Percentiles rank a stretch among this genome's conserved stretches.
Conservation (phyloP, 2,888 invertebrate genomes). For the Xiphydria camelus region DNA sequence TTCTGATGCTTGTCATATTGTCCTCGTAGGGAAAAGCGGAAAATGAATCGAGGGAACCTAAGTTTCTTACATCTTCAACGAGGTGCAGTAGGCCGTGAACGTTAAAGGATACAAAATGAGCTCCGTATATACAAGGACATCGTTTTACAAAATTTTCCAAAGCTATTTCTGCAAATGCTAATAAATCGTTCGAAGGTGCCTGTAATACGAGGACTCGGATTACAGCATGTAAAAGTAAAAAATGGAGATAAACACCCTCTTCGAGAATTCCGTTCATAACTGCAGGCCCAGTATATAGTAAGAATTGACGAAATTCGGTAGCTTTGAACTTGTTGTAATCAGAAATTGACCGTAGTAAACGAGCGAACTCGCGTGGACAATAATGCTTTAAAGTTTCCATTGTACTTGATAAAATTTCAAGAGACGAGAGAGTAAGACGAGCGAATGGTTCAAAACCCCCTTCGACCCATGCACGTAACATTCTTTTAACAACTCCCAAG, state of each 20-base stretch:
- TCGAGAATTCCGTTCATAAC: slow-evolving; percentile 26
- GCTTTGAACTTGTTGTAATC: slow-evolving; percentile 29
- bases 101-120: slow-evolving; percentile 7
- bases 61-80: slow-evolving; percentile 8
- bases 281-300: slow-evolving; percentile 34
- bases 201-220: slow-evolving; percentile 25
- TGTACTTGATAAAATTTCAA: slow-evolving; percentile 15
- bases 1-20: slow-evolving; percentile 7
- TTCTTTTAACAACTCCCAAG: slow-evolving; percentile 21
- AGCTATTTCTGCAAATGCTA: slow-evolving; percentile 14
- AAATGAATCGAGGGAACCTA: slow-evolving; percentile 11
- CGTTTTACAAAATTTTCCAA: slow-evolving; percentile 16
- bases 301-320: too few species aligned
- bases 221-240: slow-evolving; percentile 26
- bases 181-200: slow-evolving; percentile 6
- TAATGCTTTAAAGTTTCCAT: slow-evolving; percentile 15
- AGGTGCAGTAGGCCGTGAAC: slow-evolving; percentile 11
- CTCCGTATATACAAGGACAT: slow-evolving; percentile 11
- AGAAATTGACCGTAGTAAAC: slow-evolving; percentile 23
- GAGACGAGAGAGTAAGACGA: slow-evolving; percentile 13
- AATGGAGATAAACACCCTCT: slow-evolving; percentile 25
- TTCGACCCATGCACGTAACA: slow-evolving; percentile 13
- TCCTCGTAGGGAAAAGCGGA: slow-evolving; percentile 16
- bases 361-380: slow-evolving; percentile 33
- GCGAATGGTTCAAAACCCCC: slow-evolving; percentile 11